These are phyloP conservation scores for Agrotis ipsilon DNA, from an alignment of 2,888 invertebrate genomes.

Conservation along the genomic window DNA sequence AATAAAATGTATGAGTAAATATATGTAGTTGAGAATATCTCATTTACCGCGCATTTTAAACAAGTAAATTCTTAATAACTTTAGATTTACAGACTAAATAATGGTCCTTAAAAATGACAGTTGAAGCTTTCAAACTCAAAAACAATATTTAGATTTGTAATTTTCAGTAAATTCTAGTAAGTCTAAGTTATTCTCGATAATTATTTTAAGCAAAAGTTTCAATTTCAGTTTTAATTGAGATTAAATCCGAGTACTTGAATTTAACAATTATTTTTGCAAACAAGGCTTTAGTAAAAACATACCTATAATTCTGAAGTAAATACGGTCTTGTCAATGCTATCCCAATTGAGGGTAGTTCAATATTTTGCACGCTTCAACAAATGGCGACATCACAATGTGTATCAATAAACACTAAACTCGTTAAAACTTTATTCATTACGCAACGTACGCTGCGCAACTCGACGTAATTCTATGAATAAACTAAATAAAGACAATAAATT, in stretches of 20 bases:
- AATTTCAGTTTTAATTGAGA: neutral
- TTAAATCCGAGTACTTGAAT: neutral
- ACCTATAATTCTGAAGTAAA: neutral
- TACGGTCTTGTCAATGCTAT: conserved; percentile 7
- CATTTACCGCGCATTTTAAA: neutral
- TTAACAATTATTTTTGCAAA: neutral
- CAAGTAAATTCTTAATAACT: too few relatives aligned
- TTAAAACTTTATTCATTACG: conserved; percentile 66
- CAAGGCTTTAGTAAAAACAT: neutral
- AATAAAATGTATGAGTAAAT: too few relatives aligned
- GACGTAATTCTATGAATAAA: conserved; percentile 55
- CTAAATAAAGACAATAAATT: conserved; percentile 59
- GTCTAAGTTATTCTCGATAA: too few relatives aligned
- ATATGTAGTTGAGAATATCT: neutral
- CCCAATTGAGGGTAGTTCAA: conserved; percentile 31
- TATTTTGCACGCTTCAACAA: conserved; percentile 35
- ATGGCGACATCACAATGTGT: conserved; percentile 41
- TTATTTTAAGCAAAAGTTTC: neutral
- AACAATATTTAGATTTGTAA: neutral
- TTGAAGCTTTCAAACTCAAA: neutral
- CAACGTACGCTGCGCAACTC: conserved; percentile 38
- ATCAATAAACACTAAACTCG: conserved; percentile 57
- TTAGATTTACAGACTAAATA: neutral
- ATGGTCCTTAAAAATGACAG: neutral
- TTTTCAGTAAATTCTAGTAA: too few relatives aligned